Conservation (phyloP, 35 echinoderm and acorn worm genomes). For the Apostichopus parvimensis region DNA sequence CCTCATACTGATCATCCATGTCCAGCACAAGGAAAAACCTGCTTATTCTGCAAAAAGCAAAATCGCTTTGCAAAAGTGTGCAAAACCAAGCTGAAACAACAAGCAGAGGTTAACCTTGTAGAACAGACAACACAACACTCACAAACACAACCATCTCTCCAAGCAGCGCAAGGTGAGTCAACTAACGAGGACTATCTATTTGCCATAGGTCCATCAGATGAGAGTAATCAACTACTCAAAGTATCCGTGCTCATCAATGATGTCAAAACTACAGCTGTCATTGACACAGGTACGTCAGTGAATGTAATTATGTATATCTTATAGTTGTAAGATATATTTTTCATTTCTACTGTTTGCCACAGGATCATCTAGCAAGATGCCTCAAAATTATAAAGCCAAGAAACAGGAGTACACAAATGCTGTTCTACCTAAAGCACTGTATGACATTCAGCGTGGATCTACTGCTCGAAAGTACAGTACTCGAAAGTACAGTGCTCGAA, state of each 20-base stretch:
- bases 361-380: not conserved
- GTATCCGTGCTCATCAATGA: not conserved
- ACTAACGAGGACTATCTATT: slow-evolving; percentile 11
- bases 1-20: slow-evolving; percentile 30
- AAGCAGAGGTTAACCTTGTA: not conserved
- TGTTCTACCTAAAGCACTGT: too few species aligned
- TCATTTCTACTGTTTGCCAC: not conserved
- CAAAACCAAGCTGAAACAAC: not conserved
- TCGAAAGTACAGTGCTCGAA: too few species aligned
- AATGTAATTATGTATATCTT: too few species aligned
- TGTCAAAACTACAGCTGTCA: not conserved
- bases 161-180: not conserved
- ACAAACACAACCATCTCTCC: not conserved
- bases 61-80: slow-evolving; percentile 57
- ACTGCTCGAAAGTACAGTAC: too few species aligned
- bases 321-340: not conserved
- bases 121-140: not conserved
- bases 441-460: too few species aligned
- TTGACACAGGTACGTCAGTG: slow-evolving; percentile 78
- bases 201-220: not conserved
- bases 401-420: too few species aligned
- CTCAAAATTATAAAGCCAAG: not conserved
- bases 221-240: not conserved
- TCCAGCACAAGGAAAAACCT: slow-evolving; percentile 53
- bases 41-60: slow-evolving; percentile 2